Evolutionary conservation across 2,113 vertebrate species (phyloP).

Genomic region (Neotoma lepida): DNA sequence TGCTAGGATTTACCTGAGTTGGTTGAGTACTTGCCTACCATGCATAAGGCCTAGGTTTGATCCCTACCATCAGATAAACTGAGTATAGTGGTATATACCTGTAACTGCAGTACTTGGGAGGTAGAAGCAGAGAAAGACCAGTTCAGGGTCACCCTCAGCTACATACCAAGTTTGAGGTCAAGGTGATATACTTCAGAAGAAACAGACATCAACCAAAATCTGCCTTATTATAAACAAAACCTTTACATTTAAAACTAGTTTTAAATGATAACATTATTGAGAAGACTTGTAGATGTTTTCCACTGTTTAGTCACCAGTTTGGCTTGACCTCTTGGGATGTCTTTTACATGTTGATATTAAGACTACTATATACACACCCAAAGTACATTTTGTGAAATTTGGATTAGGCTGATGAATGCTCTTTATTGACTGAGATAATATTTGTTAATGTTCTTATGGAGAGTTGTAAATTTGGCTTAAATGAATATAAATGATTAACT

Average conservation of each 20-base stretch:
- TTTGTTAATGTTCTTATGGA: constrained; percentile 47
- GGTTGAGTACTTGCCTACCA: not conserved
- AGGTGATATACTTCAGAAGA: not conserved
- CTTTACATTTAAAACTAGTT: not conserved
- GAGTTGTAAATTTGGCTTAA: constrained; percentile 13
- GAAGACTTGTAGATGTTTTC: not conserved
- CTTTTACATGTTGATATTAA: not conserved
- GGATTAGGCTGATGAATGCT: not conserved
- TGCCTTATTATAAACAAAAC: not conserved
- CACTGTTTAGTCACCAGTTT: not conserved
- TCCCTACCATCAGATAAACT: not conserved
- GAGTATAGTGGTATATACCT: not conserved
- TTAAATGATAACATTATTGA: not conserved
- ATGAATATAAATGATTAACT: constrained; percentile 33
- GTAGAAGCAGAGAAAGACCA: not conserved
- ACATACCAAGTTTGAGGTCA: not conserved
- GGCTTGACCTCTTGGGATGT: not conserved
- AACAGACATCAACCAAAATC: not conserved
- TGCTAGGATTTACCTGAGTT: not conserved
- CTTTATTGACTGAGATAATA: not conserved
- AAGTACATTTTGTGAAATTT: constrained; percentile 28
- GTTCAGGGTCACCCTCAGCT: not conserved
- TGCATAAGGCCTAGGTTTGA: not conserved
- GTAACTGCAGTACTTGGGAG: not conserved
- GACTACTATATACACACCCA: not conserved